phyloP scores from a whole-genome alignment of 2,888 invertebrate genomes.

The Crematogaster levior region DNA sequence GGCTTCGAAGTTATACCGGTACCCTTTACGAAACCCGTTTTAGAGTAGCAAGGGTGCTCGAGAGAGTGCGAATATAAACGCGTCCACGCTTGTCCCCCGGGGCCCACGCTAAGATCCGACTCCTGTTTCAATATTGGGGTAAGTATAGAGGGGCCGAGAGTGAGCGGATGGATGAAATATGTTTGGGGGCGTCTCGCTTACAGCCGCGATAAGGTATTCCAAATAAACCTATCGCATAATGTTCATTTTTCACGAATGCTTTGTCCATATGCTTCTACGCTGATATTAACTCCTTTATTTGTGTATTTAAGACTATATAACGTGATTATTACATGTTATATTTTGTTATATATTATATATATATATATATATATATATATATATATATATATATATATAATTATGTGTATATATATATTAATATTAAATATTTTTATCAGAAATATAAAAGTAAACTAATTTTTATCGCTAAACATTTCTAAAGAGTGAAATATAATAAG shows the following conservation, averaged over 20 bases:
- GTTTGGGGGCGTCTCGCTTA: constrained; percentile 53
- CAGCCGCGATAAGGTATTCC: constrained; percentile 55
- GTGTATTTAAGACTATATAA: not conserved
- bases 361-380: no score
- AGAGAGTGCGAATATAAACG: constrained; percentile 84
- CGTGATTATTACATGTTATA: not conserved
- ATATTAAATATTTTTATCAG: no score
- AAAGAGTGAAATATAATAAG: not conserved
- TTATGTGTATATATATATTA: no score
- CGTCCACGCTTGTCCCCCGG: constrained; percentile 79
- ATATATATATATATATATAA: no score
- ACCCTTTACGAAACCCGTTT: constrained; percentile 64
- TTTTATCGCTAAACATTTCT: not conserved
- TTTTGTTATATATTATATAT: not conserved
- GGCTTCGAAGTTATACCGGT: constrained; percentile 78
- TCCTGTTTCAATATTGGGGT: constrained; percentile 82
- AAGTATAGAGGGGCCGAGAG: constrained; percentile 37
- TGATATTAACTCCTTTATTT: constrained; percentile 22
- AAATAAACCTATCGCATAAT: constrained; percentile 70
- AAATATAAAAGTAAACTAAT: not conserved
- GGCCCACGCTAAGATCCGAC: constrained; percentile 78
- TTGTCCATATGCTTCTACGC: constrained; percentile 10
- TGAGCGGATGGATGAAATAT: constrained; percentile 67
- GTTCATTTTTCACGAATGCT: constrained; percentile 46
- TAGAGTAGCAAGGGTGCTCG: constrained; percentile 65